phyloP scores from a whole-genome alignment of 1,140 invertebrate species.

The Tetraneura akinire region DNA sequence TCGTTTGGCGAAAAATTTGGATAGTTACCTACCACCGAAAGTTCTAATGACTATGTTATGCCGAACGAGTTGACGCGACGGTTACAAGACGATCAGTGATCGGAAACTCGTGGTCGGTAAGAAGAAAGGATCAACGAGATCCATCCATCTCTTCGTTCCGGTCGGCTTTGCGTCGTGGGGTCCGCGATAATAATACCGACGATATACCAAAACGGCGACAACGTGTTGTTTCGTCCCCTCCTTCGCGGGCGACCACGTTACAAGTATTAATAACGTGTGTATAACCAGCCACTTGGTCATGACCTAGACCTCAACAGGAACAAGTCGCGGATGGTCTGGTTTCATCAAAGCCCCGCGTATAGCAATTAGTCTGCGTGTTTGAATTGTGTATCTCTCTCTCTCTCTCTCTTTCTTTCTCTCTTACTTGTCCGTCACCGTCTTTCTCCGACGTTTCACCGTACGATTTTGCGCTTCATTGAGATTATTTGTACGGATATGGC shows the following conservation, averaged over 20 bases:
- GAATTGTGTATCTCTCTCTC: background rate
- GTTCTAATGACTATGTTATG: background rate
- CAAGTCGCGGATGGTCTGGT: constrained; percentile 50
- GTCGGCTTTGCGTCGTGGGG: constrained; percentile 32
- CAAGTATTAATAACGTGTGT: background rate
- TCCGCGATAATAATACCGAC: background rate
- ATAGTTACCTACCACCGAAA: background rate
- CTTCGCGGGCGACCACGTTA: constrained; percentile 6
- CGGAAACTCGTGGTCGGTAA: constrained; percentile 35
- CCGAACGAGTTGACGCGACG: constrained; percentile 50
- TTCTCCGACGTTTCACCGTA: background rate
- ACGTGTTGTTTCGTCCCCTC: constrained; percentile 46
- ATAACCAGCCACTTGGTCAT: constrained; percentile 44
- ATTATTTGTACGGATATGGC: constrained; percentile 37
- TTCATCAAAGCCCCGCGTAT: constrained; percentile 48
- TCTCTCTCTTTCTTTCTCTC: too few species aligned
- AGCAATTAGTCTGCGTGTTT: constrained; percentile 36
- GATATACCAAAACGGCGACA: constrained; percentile 49
- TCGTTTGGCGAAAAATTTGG: background rate
- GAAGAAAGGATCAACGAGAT: constrained; percentile 50
- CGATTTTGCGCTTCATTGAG: constrained; percentile 30
- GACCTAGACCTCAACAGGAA: constrained; percentile 51
- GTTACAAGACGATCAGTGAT: constrained; percentile 49
- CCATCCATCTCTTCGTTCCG: constrained; percentile 32
- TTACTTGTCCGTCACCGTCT: background rate